Percentiles rank a stretch among this genome's conserved stretches.
Evolutionary conservation across 2,888 invertebrate genomes (phyloP).

Genomic region (Drosophila paramelanica): DNA sequence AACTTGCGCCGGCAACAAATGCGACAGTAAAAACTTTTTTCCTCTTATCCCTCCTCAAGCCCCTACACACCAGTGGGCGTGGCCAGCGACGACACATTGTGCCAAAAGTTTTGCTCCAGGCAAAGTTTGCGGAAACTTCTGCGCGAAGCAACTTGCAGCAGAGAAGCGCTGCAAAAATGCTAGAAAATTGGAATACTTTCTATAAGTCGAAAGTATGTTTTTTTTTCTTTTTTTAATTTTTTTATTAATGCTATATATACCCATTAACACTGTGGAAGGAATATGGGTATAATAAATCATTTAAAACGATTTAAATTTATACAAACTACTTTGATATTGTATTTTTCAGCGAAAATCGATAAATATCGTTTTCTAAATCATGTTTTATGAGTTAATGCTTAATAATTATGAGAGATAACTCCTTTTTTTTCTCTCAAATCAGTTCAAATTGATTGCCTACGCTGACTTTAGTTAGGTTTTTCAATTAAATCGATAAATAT

Average conservation of each 20-base stretch:
- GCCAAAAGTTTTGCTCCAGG: conserved; percentile 62
- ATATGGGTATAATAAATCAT: too few species aligned
- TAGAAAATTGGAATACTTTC: conserved; percentile 78
- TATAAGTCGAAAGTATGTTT: conserved; percentile 52
- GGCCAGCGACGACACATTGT: conserved; percentile 69
- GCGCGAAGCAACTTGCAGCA: conserved; percentile 46
- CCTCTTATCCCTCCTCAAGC: background rate
- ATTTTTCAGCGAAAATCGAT: background rate
- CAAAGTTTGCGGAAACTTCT: conserved; percentile 53
- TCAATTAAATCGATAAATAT: background rate
- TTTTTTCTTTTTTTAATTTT: background rate
- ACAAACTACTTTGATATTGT: too few species aligned
- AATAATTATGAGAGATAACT: too few species aligned
- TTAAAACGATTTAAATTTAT: too few species aligned
- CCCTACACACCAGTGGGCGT: conserved; percentile 34
- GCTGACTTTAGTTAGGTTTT: too few species aligned
- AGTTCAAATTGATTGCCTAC: too few species aligned
- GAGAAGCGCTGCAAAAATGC: conserved; percentile 69
- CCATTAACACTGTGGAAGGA: too few species aligned
- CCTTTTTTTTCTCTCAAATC: too few species aligned
- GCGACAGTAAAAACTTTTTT: conserved; percentile 78
- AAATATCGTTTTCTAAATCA: background rate
- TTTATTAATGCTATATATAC: conserved; percentile 1
- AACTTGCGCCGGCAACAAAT: conserved; percentile 62
- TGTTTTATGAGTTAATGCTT: background rate